phyloP scores from a whole-genome alignment of 2,888 invertebrate species.

The Philereme transversata region DNA sequence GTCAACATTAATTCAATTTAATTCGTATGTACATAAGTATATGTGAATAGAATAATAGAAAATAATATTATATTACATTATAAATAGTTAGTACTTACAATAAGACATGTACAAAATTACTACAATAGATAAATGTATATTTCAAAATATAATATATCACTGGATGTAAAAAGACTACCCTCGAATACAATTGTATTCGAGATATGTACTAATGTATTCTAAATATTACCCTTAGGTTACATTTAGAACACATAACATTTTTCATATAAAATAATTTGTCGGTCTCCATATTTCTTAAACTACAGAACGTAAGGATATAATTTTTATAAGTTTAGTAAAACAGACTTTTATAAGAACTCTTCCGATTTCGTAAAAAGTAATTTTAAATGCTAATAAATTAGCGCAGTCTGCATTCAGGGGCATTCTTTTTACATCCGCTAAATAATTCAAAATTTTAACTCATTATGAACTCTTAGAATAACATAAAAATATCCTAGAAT shows the following conservation, averaged over 20 bases:
- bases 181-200: neutral
- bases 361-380: no score
- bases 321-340: no score
- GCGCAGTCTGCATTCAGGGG: neutral
- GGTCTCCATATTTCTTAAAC: no score
- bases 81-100: neutral
- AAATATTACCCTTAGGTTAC: no score
- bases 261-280: no score
- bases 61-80: neutral
- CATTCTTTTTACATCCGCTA: neutral
- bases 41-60: neutral
- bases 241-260: no score
- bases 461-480: neutral
- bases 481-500: neutral
- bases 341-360: no score
- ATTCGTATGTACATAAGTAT: constrained; percentile 5
- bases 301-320: no score
- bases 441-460: neutral
- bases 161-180: neutral
- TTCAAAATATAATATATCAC: neutral
- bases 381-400: no score
- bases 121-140: neutral
- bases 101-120: neutral
- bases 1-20: neutral
- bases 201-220: no score